Evolutionary conservation across 1,140 invertebrate genomes (phyloP).

Genomic region (Thaumetopoea pityocampa): DNA sequence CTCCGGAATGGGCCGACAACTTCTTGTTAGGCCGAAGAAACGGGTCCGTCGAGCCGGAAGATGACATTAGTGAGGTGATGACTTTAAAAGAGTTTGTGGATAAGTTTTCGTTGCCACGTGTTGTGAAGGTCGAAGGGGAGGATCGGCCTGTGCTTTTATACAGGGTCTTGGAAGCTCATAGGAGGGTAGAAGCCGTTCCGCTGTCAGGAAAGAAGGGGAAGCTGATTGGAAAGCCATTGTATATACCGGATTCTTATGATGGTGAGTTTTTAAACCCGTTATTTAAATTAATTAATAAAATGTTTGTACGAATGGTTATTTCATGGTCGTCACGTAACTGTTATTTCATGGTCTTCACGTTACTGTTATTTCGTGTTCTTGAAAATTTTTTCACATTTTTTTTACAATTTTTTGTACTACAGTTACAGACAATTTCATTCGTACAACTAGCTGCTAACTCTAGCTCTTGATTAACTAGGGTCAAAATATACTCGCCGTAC

Average conservation of each 20-base stretch:
- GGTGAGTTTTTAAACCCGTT: slow-evolving; percentile 56
- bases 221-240: slow-evolving; percentile 72
- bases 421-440: too few species aligned
- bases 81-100: slow-evolving; percentile 75
- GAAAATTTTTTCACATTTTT: too few species aligned
- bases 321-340: too few species aligned
- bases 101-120: slow-evolving; percentile 76
- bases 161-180: slow-evolving; percentile 74
- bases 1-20: slow-evolving; percentile 70
- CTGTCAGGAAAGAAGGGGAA: slow-evolving; percentile 76
- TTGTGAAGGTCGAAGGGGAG: slow-evolving; percentile 73
- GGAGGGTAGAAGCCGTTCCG: slow-evolving; percentile 75
- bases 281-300: too few species aligned
- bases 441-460: too few species aligned
- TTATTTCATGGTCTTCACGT: too few species aligned
- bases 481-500: too few species aligned
- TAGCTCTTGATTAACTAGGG: too few species aligned
- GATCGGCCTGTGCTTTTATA: slow-evolving; percentile 75
- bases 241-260: slow-evolving; percentile 78
- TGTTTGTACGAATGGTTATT: too few species aligned
- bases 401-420: too few species aligned
- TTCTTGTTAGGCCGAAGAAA: slow-evolving; percentile 61
- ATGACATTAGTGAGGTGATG: slow-evolving; percentile 65
- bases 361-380: too few species aligned
- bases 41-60: slow-evolving; percentile 59